Conservation (phyloP, 2,888 invertebrate species). For the Eurytoma californica region DNA sequence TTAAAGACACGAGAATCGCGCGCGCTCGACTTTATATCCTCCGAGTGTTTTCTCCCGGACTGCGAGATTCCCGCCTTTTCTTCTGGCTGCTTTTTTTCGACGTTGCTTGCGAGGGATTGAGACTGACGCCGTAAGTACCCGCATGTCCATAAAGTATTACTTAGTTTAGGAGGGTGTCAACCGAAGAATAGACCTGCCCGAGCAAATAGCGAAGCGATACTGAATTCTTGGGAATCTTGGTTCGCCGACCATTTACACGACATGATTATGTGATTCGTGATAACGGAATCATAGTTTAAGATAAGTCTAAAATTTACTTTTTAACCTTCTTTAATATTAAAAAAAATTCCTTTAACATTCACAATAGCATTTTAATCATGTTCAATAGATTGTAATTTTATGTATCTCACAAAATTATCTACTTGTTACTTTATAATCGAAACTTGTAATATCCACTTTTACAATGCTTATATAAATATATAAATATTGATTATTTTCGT, state of each 20-base stretch:
- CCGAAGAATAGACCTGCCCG: conserved; percentile 24
- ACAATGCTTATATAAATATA: no score
- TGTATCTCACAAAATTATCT: no score
- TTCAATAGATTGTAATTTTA: no score
- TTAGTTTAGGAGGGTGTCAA: conserved; percentile 16
- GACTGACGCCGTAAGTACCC: conserved; percentile 49
- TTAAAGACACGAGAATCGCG: conserved; percentile 55
- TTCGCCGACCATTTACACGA: conserved; percentile 8
- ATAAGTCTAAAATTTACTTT: no score
- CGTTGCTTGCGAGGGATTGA: conserved; percentile 13
- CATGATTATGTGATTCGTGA: no score
- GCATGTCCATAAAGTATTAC: conserved; percentile 50
- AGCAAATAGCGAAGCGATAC: conserved; percentile 31
- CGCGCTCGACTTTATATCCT: conserved; percentile 20
- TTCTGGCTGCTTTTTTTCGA: conserved; percentile 25
- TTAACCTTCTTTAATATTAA: no score
- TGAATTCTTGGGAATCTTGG: conserved; percentile 24
- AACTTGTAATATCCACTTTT: no score
- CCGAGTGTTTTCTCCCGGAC: conserved; percentile 43
- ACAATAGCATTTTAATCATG: no score
- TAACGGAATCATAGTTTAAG: no score
- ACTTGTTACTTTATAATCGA: no score
- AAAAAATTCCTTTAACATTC: no score
- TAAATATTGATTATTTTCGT: no score
- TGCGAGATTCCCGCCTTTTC: conserved; percentile 25